Evolutionary conservation across 2,888 invertebrate genomes (phyloP).

Genomic region (Therioaphis trifolii): DNA sequence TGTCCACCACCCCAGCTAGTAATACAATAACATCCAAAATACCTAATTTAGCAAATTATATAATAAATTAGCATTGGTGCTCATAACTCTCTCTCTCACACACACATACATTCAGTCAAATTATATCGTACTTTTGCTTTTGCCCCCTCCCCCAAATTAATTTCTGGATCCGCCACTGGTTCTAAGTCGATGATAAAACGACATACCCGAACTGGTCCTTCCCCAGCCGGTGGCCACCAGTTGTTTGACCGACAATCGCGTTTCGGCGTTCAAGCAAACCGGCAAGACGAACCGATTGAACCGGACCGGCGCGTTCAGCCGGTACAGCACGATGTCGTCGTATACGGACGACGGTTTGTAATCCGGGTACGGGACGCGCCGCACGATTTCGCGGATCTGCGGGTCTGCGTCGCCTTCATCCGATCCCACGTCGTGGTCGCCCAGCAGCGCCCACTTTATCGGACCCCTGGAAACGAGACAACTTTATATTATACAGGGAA

Average conservation of each 20-base stretch:
- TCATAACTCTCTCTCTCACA: too few species aligned
- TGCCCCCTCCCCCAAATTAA: too few species aligned
- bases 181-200: neutral
- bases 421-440: constrained; percentile 69
- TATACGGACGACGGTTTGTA: constrained; percentile 73
- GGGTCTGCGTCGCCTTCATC: constrained; percentile 71
- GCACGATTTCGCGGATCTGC: constrained; percentile 71
- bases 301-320: constrained; percentile 70
- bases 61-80: too few species aligned
- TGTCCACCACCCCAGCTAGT: too few species aligned
- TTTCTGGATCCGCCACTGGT: too few species aligned
- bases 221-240: constrained; percentile 77
- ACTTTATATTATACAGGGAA: too few species aligned
- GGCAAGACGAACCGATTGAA: constrained; percentile 74
- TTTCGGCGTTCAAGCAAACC: constrained; percentile 71
- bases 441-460: constrained; percentile 48
- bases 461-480: constrained; percentile 26
- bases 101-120: too few species aligned
- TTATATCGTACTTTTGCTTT: too few species aligned
- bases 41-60: too few species aligned
- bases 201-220: constrained; percentile 68
- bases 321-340: constrained; percentile 78
- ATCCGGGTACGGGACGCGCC: constrained; percentile 72
- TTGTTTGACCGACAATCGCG: neutral
- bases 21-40: too few species aligned